Evolutionary conservation across 2,113 vertebrate species (phyloP), one percentile per base, ranked within the genome.

Genomic region (Alaudala cheleensis): DNA sequence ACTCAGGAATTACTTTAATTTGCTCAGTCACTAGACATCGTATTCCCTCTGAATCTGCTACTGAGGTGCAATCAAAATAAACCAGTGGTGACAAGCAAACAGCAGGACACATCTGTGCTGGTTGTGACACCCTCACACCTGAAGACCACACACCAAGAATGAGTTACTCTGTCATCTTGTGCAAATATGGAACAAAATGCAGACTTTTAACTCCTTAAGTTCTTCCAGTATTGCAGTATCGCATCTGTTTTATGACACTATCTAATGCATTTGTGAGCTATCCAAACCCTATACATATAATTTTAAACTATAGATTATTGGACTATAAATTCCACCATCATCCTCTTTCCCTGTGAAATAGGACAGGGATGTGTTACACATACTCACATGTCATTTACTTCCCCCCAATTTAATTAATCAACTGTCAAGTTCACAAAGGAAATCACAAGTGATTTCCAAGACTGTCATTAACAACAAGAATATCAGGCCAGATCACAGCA

Each of bases 21-120:
- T 56, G 33, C 49, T 82, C 69, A 28, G 60, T 37, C 86, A 47
- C 57, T 47, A 42, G 25, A 42, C 23, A 25, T 8, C 2, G 4
- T 33, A 58, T 25, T 67, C 22, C 50, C 47, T 44, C 84, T 25
- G 28, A 85, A 65, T 22, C 37, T 40, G 53, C n/a, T 4, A 5
- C 49, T 60, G 29, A 74, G 47, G 34, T 66, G 79, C 50, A 66
- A 67, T 5, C 31, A 47, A 95, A 88, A 74, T 15, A 49, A 92
- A 57, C 19, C 14, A 12, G 37, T 6, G 1, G 34, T 49, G 72
- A 62, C 14, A 20, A 49, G 44, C 12, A 45, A 61, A 37, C 2
- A 6, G 60, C 14, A 78, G 67, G 67, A 64, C 0, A 0, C 22
- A 73, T 2, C 5, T 3, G 0, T 28, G 24, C 21, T 2, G 3